Conservation (phyloP, 2,797 vertebrate genomes). For the Octomys mimax region DNA sequence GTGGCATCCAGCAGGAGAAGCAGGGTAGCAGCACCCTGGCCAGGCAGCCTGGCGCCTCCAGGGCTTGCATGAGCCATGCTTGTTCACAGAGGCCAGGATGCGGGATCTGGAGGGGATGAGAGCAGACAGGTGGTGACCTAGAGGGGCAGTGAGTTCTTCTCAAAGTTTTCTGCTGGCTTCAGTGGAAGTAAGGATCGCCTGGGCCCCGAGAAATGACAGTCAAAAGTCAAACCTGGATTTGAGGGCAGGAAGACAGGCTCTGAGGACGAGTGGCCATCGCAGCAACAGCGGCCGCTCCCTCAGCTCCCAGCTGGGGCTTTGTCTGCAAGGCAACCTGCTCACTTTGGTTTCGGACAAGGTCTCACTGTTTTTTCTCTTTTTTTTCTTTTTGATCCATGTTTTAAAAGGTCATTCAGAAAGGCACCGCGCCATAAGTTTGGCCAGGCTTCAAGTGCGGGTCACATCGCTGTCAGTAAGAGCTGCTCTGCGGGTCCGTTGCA, state of each 20-base stretch:
- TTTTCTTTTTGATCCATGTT: neutral
- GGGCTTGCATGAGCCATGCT: accelerated
- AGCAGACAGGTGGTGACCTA: accelerated
- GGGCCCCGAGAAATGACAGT: neutral
- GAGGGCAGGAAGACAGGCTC: neutral
- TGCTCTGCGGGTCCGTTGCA: neutral
- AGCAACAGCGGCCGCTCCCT: neutral
- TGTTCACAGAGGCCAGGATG: neutral
- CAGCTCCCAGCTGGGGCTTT: neutral
- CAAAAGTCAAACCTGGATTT: too few relatives aligned
- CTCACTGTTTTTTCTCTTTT: neutral
- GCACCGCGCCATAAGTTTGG: neutral
- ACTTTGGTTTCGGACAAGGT: neutral
- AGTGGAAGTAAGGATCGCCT: neutral
- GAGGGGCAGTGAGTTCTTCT: neutral
- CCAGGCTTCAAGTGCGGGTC: neutral
- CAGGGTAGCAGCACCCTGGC: too few relatives aligned
- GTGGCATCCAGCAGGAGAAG: too few relatives aligned
- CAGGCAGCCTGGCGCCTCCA: accelerated
- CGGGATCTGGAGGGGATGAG: accelerated
- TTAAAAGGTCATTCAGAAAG: neutral
- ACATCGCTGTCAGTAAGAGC: neutral
- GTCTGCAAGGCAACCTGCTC: constrained; percentile 11
- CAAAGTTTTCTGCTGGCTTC: neutral
- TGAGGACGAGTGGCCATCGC: neutral